Conservation (phyloP, 2,113 vertebrate species). For the Callaeas wilsoni region DNA sequence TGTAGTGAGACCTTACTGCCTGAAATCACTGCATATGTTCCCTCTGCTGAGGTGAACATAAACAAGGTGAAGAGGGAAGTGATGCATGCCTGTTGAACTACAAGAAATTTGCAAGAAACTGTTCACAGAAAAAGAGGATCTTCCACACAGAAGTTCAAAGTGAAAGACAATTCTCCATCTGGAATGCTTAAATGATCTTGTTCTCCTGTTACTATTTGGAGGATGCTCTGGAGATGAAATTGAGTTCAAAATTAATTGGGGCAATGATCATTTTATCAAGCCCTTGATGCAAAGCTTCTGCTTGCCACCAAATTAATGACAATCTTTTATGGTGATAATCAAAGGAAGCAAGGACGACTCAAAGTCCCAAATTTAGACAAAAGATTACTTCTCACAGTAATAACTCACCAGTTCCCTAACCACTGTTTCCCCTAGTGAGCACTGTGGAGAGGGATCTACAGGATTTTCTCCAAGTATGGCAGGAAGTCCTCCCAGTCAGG, state of each 20-base stretch:
- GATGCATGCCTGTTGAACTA: neutral
- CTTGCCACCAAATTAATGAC: neutral
- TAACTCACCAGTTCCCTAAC: neutral
- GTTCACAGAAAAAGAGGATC: neutral
- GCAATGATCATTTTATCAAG: neutral
- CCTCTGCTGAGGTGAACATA: neutral
- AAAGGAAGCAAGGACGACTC: neutral
- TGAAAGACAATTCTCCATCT: neutral
- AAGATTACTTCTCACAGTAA: neutral
- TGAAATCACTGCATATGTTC: neutral
- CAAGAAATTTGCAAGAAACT: neutral
- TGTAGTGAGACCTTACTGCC: neutral
- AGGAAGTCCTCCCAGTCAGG: neutral
- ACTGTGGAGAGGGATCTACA: neutral
- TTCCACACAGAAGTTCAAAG: neutral
- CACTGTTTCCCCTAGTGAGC: neutral
- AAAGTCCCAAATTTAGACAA: neutral
- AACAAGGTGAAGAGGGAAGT: neutral
- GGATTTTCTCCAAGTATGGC: neutral
- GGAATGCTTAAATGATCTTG: neutral
- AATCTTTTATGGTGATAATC: neutral
- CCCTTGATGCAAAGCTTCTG: neutral
- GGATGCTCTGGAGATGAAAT: neutral
- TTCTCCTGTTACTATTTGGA: neutral
- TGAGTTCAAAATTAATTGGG: neutral